Evolutionary conservation across 2,797 vertebrate genomes (phyloP), one percentile per base, ranked within the genome.

Genomic region (Lindbergichthys nudifrons): DNA sequence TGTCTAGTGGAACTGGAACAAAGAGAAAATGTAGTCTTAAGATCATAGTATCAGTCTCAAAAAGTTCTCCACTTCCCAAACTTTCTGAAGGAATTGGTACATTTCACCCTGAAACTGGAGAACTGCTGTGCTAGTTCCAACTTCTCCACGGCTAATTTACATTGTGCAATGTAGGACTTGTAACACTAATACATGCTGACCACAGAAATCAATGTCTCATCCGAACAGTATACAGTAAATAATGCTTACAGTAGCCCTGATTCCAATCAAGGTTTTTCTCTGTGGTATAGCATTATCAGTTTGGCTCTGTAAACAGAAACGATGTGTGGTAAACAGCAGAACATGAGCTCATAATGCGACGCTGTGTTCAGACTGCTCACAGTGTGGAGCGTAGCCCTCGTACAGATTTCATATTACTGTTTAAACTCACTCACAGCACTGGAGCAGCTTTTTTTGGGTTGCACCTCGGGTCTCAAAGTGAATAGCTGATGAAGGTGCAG

Each of bases 201-300:
- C 75, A 74, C 76, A 83, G 89, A 90, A 92, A 93, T 93, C 92
- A 90, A 92, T 94, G 88, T 88, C 83, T 85, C 86, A 88, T 93
- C 87, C 82, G 79, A 79, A 77, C 70, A 47, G 71, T 70, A 36
- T 36, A 77, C 65, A 77, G 89, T 91, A 92, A 92, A 91, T 92
- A 90, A 87, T 86, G 86, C 88, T 82, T 89, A 87, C 86, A 80
- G 81, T 77, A 65, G 80, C 80, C 76, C 74, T 62, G 3, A 70
- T 82, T 84, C 77, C 65, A 81, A 73, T 89, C 81, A 84, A 23
- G 23, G 39, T 65, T 82, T 86, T 83, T 83, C 69, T 86, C 79
- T 47, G 46, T 43, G 56, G 57, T 80, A 62, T 62, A 45, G 69
- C 74, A 80, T 82, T 80, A 85, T 92, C 63, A 77, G 76, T 73